phyloP scores from a whole-genome alignment of 1,140 invertebrate species.

The Chelonus insularis region DNA sequence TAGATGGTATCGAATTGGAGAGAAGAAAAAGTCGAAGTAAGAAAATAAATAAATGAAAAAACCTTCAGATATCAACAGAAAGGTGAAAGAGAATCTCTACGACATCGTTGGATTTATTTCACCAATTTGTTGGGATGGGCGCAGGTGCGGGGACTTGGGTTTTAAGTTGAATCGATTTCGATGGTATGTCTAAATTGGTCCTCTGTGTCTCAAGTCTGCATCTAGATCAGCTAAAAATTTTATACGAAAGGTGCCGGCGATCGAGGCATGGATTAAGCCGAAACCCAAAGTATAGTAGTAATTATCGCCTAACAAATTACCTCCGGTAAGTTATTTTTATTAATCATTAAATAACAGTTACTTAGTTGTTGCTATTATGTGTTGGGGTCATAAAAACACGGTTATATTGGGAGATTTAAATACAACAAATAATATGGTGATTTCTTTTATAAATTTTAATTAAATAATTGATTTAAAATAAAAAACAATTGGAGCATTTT shows the following conservation, averaged over 20 bases:
- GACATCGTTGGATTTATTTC: slow-evolving; percentile 50
- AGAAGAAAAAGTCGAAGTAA: background rate
- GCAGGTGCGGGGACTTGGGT: slow-evolving; percentile 30
- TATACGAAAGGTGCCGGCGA: slow-evolving; percentile 24
- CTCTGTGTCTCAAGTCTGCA: slow-evolving; percentile 37
- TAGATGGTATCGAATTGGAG: slow-evolving; percentile 10
- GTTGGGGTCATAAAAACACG: too few relatives aligned
- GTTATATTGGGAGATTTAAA: too few relatives aligned
- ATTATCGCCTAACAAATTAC: too few relatives aligned
- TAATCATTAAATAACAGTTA: too few relatives aligned
- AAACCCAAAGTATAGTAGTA: background rate
- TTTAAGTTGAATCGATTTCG: slow-evolving; percentile 35
- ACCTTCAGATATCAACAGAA: slow-evolving; percentile 1
- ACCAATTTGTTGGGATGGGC: slow-evolving; percentile 47
- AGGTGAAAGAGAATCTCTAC: slow-evolving; percentile 18
- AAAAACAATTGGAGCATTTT: too few relatives aligned
- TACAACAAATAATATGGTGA: too few relatives aligned
- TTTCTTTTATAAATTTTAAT: too few relatives aligned
- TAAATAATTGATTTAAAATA: too few relatives aligned
- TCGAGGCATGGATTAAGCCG: slow-evolving; percentile 2
- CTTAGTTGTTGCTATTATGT: too few relatives aligned
- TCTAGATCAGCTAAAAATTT: slow-evolving; percentile 42
- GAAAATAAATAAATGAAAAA: slow-evolving; percentile 16
- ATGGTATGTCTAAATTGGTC: slow-evolving; percentile 53
- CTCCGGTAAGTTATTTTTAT: too few relatives aligned